These are phyloP conservation scores for Hyperoodon ampullatus DNA, from an alignment of 2,113 vertebrate species.

Conservation along the genomic window DNA sequence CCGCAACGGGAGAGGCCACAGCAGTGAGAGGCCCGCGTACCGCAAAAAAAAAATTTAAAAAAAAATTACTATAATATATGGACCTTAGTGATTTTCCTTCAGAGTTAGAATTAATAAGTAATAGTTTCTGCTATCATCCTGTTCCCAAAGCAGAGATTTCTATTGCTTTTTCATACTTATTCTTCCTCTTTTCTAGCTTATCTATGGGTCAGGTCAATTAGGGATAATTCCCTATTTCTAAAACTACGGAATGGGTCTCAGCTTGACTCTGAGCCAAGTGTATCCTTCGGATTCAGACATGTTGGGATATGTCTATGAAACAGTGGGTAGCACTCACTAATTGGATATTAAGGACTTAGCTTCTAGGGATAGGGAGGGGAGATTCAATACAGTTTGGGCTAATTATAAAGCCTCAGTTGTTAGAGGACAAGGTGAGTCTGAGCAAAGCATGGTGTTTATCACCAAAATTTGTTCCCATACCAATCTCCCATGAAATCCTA, in stretches of 20 bases:
- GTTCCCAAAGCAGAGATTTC: neutral
- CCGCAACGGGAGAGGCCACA: too few relatives aligned
- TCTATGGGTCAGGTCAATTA: neutral
- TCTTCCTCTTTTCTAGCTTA: conserved; percentile 4
- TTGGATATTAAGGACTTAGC: neutral
- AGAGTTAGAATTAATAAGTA: conserved; percentile 30
- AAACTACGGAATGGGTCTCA: neutral
- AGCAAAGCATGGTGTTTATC: neutral
- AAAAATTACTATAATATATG: neutral
- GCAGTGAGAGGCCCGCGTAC: too few relatives aligned
- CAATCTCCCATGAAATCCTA: neutral
- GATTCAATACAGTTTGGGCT: neutral
- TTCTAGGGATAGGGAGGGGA: neutral
- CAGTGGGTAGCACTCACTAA: neutral
- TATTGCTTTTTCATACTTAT: neutral
- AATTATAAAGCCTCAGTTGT: neutral
- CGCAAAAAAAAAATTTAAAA: too few relatives aligned
- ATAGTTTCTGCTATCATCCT: neutral
- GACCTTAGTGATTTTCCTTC: neutral
- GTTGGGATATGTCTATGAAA: neutral
- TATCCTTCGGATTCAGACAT: neutral
- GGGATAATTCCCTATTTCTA: neutral
- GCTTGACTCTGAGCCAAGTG: neutral
- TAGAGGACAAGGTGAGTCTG: neutral
- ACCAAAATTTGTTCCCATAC: neutral